Evolutionary conservation across 2,113 vertebrate genomes (phyloP), one percentile per base, ranked within the genome.

Genomic region (Camelus dromedarius): DNA sequence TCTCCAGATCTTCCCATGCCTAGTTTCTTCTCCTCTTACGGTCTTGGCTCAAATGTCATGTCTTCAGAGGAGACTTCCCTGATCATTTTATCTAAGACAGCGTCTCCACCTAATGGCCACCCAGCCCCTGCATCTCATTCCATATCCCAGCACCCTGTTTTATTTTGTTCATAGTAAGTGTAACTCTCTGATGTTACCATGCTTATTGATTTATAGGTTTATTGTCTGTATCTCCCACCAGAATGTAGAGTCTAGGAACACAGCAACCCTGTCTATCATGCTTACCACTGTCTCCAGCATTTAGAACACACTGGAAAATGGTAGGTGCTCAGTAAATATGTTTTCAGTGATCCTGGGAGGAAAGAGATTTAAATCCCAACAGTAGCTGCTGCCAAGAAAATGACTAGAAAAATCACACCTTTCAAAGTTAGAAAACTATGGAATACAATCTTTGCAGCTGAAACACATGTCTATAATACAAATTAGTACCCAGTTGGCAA

Each of bases 311-410:
- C 22, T 84, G 24, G n/a, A 89, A 91, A 50, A 42, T 56, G 73
- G 54, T 24, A 62, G 38, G 20, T 58, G 26, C 69, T 75, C 52
- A 75, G 32, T 79, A 83, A 89, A 60, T 52, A 80, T 67, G 13
- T 66, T 69, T 70, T 94, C 50, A 76, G n/a, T 67, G n/a, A 89
- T 54, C n/a, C 42, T 92, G 15, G 46, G 28, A 84, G 19, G 46
- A 69, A 88, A 46, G n/a, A 54, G 72, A 81, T 38, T 95, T 84
- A 95, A 82, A 89, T 96, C 50, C 52, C 20, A 77, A 2, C 28
- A 15, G 18, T 89, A 54, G 12, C 19, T 77, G 13, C 54, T 95
- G 54, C 60, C 87, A 94, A 92, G 72, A 93, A 94, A 97, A 85
- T 91, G 30, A 46, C 52, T 52, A 24, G 66, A 38, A 79, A 94